Conservation (phyloP, 2,113 vertebrate genomes). For the Pithys albifrons region DNA sequence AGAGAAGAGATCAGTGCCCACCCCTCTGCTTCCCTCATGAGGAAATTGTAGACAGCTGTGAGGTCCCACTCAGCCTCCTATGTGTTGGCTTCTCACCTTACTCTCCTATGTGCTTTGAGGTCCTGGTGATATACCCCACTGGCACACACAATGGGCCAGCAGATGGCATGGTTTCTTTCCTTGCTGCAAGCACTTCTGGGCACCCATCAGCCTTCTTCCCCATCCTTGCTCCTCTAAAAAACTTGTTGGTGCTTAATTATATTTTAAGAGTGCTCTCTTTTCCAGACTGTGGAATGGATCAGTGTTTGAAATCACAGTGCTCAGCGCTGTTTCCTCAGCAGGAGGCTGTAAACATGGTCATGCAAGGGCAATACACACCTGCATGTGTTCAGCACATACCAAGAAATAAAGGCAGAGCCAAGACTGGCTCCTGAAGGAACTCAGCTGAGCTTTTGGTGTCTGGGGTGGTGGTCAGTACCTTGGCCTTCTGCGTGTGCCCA, state of each 20-base stretch:
- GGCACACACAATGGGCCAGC: rapidly evolving
- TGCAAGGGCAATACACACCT: rapidly evolving
- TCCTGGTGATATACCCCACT: not conserved
- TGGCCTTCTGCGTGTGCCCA: not conserved
- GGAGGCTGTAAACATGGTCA: not conserved
- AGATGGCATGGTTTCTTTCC: not conserved
- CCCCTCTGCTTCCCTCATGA: not conserved
- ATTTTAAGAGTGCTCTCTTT: rapidly evolving
- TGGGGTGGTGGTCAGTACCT: not conserved
- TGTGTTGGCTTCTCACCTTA: not conserved
- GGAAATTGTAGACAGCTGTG: not conserved
- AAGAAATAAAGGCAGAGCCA: not conserved
- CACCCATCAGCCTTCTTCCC: rapidly evolving
- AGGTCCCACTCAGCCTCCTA: not conserved
- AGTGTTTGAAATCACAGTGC: rapidly evolving
- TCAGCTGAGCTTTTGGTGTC: not conserved
- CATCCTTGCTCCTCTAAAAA: not conserved
- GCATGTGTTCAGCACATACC: not conserved
- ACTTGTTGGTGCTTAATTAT: rapidly evolving
- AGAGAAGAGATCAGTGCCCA: not conserved
- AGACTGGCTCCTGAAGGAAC: not conserved
- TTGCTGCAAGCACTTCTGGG: not conserved
- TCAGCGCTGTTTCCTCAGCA: rapidly evolving
- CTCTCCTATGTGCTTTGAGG: not conserved
- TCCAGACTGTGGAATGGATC: not conserved